These are phyloP conservation scores for Epistrophella euchroma DNA, from an alignment of 2,888 invertebrate species.

Conservation along the genomic window DNA sequence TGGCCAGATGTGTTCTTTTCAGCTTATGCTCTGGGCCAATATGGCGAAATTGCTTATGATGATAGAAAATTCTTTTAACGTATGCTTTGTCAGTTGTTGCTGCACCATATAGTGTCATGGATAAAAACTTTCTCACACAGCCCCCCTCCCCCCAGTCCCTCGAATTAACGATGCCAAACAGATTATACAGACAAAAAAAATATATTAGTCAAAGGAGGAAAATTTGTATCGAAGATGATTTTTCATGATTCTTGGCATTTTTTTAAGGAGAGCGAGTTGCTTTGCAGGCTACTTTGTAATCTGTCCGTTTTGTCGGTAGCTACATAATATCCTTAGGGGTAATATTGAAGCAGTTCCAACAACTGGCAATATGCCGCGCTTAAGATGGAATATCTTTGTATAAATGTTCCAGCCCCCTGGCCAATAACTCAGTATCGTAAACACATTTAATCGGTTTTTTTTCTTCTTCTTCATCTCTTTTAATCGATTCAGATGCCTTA, in stretches of 20 bases:
- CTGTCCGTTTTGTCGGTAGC: slow-evolving; percentile 57
- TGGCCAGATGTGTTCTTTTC: slow-evolving; percentile 61
- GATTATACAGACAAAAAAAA: slow-evolving; percentile 40
- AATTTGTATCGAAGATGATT: slow-evolving; percentile 64
- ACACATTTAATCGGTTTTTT: slow-evolving; percentile 50
- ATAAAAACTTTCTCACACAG: slow-evolving; percentile 46
- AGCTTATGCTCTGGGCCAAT: slow-evolving; percentile 44
- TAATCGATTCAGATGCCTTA: slow-evolving; percentile 57
- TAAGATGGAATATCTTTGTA: slow-evolving; percentile 20
- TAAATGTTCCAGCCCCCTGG: background rate
- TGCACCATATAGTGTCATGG: slow-evolving; percentile 42
- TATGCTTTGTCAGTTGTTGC: slow-evolving; percentile 74
- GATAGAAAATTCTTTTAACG: slow-evolving; percentile 73
- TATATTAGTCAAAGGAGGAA: slow-evolving; percentile 4
- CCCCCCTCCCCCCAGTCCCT: background rate
- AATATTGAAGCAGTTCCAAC: slow-evolving; percentile 49
- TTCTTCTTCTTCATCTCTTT: slow-evolving; percentile 11
- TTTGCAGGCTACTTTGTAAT: slow-evolving; percentile 72
- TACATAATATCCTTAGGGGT: slow-evolving; percentile 15
- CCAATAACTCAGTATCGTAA: too few relatives aligned
- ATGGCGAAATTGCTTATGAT: slow-evolving; percentile 68
- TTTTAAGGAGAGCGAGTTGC: slow-evolving; percentile 30
- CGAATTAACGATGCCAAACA: slow-evolving; percentile 41
- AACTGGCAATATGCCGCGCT: slow-evolving; percentile 53
- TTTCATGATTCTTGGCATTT: slow-evolving; percentile 71